Percentiles rank a stretch among this genome's conserved stretches.
These are phyloP conservation scores for Brachionichthys hirsutus DNA, from an alignment of 2,113 vertebrate species.

Conservation along the genomic window DNA sequence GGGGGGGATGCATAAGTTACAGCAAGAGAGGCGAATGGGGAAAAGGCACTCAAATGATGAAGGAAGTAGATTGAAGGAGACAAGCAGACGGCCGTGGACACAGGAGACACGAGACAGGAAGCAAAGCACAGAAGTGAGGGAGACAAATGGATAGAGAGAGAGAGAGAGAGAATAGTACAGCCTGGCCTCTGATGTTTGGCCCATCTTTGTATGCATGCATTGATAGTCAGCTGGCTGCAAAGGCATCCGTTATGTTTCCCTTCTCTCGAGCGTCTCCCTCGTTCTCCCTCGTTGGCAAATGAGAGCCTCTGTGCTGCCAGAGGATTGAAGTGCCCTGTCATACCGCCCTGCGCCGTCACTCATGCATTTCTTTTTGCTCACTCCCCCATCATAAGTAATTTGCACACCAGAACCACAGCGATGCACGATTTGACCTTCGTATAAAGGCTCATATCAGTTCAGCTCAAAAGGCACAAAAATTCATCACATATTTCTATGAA, in stretches of 20 bases:
- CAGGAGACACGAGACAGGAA: background rate
- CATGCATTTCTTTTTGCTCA: slow-evolving; percentile 7
- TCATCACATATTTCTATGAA: too few relatives aligned
- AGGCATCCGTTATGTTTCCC: slow-evolving; percentile 33
- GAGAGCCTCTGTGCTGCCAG: slow-evolving; percentile 31
- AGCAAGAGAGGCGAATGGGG: background rate
- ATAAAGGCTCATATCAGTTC: background rate
- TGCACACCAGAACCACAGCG: background rate
- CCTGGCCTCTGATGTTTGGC: slow-evolving; percentile 34
- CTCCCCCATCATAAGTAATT: background rate
- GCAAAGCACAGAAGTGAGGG: background rate
- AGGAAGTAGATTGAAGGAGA: background rate
- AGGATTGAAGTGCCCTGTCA: slow-evolving; percentile 41
- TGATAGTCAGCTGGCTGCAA: slow-evolving; percentile 38
- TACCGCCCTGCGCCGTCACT: slow-evolving; percentile 35
- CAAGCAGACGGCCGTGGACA: background rate
- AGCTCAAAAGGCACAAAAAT: too few relatives aligned
- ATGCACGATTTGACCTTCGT: background rate
- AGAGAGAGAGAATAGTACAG: slow-evolving; percentile 19
- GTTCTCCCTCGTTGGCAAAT: slow-evolving; percentile 21
- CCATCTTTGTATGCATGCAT: slow-evolving; percentile 44
- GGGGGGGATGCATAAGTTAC: slow-evolving; percentile 6
- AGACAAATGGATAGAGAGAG: slow-evolving; percentile 17
- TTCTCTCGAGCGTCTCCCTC: slow-evolving; percentile 5
- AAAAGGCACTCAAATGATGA: background rate